Percentiles rank a stretch among this genome's conserved stretches.
phyloP scores from a whole-genome alignment of 2,113 vertebrate genomes.

The Globicephala melas region DNA sequence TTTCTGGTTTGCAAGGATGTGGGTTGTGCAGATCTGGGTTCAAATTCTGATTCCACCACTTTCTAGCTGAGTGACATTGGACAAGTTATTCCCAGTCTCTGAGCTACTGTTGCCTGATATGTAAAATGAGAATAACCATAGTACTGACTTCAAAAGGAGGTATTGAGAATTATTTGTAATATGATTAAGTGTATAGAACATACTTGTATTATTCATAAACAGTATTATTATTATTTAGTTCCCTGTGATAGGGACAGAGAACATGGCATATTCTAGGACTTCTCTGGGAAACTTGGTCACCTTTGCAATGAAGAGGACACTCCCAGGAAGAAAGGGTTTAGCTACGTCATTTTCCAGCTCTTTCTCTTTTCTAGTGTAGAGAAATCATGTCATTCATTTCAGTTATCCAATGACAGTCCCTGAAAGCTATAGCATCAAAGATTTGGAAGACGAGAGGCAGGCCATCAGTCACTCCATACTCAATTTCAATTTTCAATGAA shows the following conservation, averaged over 20 bases:
- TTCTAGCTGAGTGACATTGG: background rate
- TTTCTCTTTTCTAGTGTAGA: background rate
- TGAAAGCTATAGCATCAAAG: background rate
- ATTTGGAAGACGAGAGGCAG: background rate
- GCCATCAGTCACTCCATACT: background rate
- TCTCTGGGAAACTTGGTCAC: background rate
- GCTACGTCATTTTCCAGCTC: background rate
- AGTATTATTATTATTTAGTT: background rate
- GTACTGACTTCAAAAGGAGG: background rate
- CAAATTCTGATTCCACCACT: background rate
- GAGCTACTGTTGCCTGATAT: background rate
- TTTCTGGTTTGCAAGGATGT: background rate
- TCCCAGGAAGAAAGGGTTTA: background rate
- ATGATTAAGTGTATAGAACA: background rate
- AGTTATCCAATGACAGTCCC: background rate
- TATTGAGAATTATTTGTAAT: background rate
- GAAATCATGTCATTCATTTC: background rate
- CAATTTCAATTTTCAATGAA: background rate
- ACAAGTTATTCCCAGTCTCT: background rate
- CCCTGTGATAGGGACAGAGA: background rate
- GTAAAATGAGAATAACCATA: background rate
- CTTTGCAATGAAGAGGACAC: background rate
- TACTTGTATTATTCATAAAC: background rate
- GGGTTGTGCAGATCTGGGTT: background rate
- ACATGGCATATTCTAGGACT: background rate